Evolutionary conservation across 1,140 invertebrate species (phyloP).

Genomic region (Sipha flava): DNA sequence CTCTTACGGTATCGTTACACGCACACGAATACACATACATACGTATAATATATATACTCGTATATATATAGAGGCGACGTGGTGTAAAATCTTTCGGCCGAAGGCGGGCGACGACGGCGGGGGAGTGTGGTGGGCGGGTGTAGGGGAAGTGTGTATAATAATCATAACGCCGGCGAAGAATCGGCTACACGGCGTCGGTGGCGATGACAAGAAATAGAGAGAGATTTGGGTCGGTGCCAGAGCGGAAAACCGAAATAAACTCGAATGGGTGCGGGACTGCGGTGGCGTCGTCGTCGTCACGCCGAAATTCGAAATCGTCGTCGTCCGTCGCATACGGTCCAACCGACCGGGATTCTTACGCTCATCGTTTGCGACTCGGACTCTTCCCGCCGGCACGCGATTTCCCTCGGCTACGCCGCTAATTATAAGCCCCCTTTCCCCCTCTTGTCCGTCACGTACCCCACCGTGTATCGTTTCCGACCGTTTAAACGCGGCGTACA

Average conservation of each 20-base stretch:
- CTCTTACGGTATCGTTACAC: too few relatives aligned
- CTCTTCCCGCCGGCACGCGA: neutral
- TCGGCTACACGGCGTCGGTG: neutral
- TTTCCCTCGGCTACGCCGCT: slow-evolving; percentile 3
- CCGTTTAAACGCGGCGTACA: neutral
- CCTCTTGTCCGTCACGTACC: neutral
- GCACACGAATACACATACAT: neutral
- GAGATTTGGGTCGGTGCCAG: neutral
- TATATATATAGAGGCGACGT: too few relatives aligned
- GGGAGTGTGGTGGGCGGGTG: too few relatives aligned
- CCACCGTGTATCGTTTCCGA: neutral
- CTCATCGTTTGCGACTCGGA: neutral
- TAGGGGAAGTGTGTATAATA: too few relatives aligned
- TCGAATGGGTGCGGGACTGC: neutral
- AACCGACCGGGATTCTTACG: too few relatives aligned
- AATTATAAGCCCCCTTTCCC: slow-evolving; percentile 12
- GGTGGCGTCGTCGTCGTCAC: neutral
- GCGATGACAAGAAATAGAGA: neutral
- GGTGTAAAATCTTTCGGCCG: too few relatives aligned
- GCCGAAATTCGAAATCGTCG: neutral
- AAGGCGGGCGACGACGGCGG: too few relatives aligned
- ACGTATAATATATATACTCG: neutral
- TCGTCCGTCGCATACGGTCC: neutral
- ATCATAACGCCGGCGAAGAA: neutral
- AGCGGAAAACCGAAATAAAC: slow-evolving; percentile 31